Percentiles rank a stretch among this genome's conserved stretches.
Conservation (phyloP, 1,140 invertebrate genomes). For the Pseudomyrmex gracilis region DNA sequence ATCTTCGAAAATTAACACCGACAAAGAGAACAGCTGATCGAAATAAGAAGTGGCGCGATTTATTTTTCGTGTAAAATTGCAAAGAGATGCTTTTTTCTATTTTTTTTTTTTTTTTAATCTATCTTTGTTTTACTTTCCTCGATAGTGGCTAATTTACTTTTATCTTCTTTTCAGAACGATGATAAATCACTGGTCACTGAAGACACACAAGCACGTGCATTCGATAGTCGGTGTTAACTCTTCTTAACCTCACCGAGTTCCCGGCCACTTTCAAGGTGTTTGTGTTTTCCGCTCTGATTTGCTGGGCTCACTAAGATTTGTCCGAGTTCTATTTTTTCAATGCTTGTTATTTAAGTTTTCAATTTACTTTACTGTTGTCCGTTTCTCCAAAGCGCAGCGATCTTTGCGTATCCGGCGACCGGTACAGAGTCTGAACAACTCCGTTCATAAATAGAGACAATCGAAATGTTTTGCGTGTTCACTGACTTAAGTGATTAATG, state of each 20-base stretch:
- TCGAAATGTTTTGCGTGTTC: not conserved
- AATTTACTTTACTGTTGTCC: conserved; percentile 2
- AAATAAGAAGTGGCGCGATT: not conserved
- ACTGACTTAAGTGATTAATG: no score
- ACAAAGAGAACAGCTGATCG: not conserved
- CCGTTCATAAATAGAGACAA: not conserved
- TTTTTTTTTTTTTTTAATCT: not conserved
- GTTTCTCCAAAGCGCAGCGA: not conserved
- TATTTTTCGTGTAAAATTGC: not conserved
- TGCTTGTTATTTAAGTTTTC: conserved; percentile 31
- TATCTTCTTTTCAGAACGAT: not conserved
- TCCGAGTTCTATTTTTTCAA: not conserved
- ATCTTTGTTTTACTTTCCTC: no score
- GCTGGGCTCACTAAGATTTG: not conserved
- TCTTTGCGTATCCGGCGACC: not conserved
- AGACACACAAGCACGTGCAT: not conserved
- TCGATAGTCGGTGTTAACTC: conserved; percentile 21
- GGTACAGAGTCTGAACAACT: no score
- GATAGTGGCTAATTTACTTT: conserved; percentile 31
- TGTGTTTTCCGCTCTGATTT: conserved; percentile 37
- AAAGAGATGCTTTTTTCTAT: conserved; percentile 10
- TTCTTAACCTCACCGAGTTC: conserved; percentile 23
- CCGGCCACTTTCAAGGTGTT: not conserved
- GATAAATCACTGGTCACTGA: conserved; percentile 20
- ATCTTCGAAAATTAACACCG: not conserved